Percentiles rank a stretch among this genome's conserved stretches.
Evolutionary conservation across 2,888 invertebrate species (phyloP).

Genomic region (Metallyticus violacea): DNA sequence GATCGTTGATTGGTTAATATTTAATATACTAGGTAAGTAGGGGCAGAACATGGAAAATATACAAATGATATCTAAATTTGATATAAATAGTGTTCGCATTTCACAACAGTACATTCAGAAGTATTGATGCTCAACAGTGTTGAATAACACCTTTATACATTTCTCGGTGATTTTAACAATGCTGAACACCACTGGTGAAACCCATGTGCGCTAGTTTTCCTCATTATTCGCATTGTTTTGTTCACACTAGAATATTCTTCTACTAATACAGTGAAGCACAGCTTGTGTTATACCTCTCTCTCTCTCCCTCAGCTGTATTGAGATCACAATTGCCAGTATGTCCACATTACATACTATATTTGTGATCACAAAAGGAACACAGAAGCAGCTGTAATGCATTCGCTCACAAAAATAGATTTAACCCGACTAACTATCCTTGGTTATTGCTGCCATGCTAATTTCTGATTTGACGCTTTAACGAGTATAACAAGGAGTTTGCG

Average conservation of each 20-base stretch:
- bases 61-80: no score
- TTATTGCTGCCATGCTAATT: not conserved
- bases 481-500: not conserved
- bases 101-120: no score
- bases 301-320: not conserved
- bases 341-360: not conserved
- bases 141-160: no score
- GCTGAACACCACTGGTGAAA: not conserved
- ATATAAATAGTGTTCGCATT: no score
- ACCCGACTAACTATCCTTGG: not conserved
- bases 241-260: not conserved
- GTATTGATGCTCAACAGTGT: no score
- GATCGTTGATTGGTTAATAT: no score
- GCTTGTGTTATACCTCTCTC: not conserved
- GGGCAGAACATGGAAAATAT: no score
- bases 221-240: not conserved
- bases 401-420: not conserved
- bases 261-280: not conserved
- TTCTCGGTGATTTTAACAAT: not conserved
- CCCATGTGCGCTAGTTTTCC: not conserved
- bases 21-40: no score
- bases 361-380: not conserved
- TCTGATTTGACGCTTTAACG: not conserved
- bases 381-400: not conserved
- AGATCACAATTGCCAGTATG: not conserved